Conservation (phyloP, 30 jellyfish, hydroid and myxozoan species). For the Cassiopea andromeda region DNA sequence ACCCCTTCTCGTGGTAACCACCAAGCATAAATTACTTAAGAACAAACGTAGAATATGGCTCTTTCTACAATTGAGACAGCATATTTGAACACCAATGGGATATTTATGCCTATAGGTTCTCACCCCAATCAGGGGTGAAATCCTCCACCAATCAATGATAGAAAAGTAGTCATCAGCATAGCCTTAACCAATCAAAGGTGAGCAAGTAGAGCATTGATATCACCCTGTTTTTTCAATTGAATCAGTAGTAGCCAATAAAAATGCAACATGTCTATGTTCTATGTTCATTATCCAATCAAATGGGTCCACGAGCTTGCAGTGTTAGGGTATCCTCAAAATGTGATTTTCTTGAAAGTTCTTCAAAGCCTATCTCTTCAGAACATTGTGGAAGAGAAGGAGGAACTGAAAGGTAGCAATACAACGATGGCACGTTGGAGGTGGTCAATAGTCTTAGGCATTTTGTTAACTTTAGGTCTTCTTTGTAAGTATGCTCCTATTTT, state of each 20-base stretch:
- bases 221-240: slow-evolving; percentile 9
- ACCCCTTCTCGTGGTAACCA: no score
- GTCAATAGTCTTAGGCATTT: slow-evolving; percentile 44
- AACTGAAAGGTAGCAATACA: background rate
- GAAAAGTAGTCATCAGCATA: slow-evolving; percentile 5
- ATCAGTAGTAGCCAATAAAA: slow-evolving; percentile 34
- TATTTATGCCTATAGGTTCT: no score
- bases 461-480: slow-evolving; percentile 15
- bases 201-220: slow-evolving; percentile 25
- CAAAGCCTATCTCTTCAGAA: slow-evolving; percentile 15
- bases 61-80: no score
- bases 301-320: slow-evolving; percentile 67
- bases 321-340: slow-evolving; percentile 64
- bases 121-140: no score
- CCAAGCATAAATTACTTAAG: no score
- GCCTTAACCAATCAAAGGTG: slow-evolving; percentile 32
- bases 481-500: slow-evolving; percentile 29
- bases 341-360: background rate
- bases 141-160: background rate
- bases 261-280: slow-evolving; percentile 38
- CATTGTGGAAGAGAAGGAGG: slow-evolving; percentile 2
- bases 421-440: slow-evolving; percentile 57
- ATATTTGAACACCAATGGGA: no score
- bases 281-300: slow-evolving; percentile 31
- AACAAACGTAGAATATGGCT: no score